phyloP scores from a whole-genome alignment of 2,797 vertebrate genomes.

The Pseudochirops cupreus region DNA sequence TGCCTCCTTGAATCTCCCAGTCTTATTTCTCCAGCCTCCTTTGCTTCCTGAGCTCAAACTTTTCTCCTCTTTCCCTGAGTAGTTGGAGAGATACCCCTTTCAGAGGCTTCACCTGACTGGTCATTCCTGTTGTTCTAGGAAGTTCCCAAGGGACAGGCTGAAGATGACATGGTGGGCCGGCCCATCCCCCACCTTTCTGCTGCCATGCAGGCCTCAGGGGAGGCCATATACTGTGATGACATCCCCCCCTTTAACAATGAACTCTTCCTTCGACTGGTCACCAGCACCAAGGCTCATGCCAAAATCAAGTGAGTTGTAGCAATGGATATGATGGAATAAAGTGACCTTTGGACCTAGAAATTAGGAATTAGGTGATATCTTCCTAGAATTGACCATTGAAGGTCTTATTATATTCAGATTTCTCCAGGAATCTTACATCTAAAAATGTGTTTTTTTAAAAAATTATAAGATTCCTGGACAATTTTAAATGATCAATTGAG shows the following conservation, averaged over 20 bases:
- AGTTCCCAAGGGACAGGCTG: constrained; percentile 88
- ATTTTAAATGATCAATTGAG: background rate
- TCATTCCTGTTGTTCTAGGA: constrained; percentile 84
- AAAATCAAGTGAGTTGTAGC: constrained; percentile 83
- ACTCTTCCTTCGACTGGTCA: constrained; percentile 91
- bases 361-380: background rate
- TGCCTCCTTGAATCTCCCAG: background rate
- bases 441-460: background rate
- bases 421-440: too few relatives aligned
- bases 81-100: background rate
- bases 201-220: constrained; percentile 93
- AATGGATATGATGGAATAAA: background rate
- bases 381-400: background rate
- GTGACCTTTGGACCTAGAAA: background rate
- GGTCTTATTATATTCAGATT: background rate
- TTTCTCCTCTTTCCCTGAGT: background rate
- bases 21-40: background rate
- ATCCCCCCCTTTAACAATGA: constrained; percentile 93
- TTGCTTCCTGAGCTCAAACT: background rate
- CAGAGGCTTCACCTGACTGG: background rate
- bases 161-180: constrained; percentile 91
- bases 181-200: constrained; percentile 94
- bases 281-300: constrained; percentile 93
- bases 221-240: constrained; percentile 96
- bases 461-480: background rate